phyloP scores from a whole-genome alignment of 1,140 invertebrate genomes.

The Grapholita molesta region DNA sequence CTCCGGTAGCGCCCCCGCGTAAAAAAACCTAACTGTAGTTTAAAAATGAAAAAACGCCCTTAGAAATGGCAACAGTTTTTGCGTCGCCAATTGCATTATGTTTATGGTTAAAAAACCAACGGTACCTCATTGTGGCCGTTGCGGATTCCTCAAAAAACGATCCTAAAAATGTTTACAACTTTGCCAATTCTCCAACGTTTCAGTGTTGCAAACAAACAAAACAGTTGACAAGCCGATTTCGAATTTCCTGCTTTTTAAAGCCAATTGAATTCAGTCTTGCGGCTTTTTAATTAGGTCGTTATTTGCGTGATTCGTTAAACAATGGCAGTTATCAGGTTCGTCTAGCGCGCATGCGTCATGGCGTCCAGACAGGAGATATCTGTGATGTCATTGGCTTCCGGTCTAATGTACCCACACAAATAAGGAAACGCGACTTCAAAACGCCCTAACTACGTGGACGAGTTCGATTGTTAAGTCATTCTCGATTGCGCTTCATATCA shows the following conservation, averaged over 20 bases:
- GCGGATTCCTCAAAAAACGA: slow-evolving; percentile 1
- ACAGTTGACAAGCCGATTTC: slow-evolving; percentile 1
- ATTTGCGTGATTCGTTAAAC: neutral
- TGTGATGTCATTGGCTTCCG: slow-evolving; percentile 56
- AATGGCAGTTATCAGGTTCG: slow-evolving; percentile 20
- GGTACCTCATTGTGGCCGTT: slow-evolving; percentile 11
- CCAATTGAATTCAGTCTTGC: neutral
- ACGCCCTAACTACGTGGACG: neutral
- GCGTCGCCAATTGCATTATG: neutral
- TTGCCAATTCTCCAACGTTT: neutral
- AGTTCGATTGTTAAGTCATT: neutral
- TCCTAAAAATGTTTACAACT: slow-evolving; percentile 2
- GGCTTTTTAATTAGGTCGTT: neutral
- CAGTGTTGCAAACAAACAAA: slow-evolving; percentile 10
- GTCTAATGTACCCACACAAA: slow-evolving; percentile 23
- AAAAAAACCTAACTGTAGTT: slow-evolving; percentile 58
- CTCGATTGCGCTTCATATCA: neutral
- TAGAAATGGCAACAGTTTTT: neutral
- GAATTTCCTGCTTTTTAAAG: neutral
- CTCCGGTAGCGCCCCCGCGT: slow-evolving; percentile 56
- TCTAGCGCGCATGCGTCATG: slow-evolving; percentile 45
- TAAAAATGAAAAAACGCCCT: slow-evolving; percentile 22
- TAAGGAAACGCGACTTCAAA: slow-evolving; percentile 1
- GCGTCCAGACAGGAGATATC: slow-evolving; percentile 34
- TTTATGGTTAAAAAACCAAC: slow-evolving; percentile 15